phyloP scores from a whole-genome alignment of 2,797 vertebrate species.

The Acomys russatus region DNA sequence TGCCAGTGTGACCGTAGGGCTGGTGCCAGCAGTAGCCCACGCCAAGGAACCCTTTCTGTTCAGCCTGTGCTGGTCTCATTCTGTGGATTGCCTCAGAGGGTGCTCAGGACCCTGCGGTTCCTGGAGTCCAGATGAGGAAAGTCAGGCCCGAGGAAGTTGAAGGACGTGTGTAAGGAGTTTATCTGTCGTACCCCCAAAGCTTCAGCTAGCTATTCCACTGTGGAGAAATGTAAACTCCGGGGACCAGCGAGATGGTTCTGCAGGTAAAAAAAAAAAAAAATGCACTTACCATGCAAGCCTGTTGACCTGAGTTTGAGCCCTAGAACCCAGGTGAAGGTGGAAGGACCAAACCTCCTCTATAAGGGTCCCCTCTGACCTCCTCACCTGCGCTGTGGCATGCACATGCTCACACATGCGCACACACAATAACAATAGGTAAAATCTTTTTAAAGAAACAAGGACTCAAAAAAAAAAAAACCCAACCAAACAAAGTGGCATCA shows the following conservation, averaged over 20 bases:
- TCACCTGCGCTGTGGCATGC: neutral
- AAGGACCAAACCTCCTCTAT: neutral
- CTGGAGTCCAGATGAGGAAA: neutral
- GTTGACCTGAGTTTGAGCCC: neutral
- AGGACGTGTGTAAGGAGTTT: neutral
- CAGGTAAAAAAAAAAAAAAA: neutral
- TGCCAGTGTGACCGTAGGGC: too few relatives aligned
- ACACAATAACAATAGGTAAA: too few relatives aligned
- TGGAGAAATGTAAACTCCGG: neutral
- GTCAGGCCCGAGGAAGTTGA: neutral
- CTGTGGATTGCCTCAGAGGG: fast-evolving
- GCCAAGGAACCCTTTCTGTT: neutral
- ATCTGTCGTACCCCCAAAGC: neutral
- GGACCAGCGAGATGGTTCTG: neutral
- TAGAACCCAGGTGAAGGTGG: neutral
- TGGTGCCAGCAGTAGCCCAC: neutral
- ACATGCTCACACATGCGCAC: too few relatives aligned
- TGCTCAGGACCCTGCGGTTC: neutral
- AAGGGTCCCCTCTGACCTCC: neutral
- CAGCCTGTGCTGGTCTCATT: fast-evolving
- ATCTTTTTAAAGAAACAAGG: neutral
- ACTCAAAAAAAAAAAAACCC: too few relatives aligned
- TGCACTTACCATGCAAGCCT: neutral
- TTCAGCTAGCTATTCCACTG: fast-evolving
- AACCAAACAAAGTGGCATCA: neutral